Evolutionary conservation across 2,888 invertebrate genomes (phyloP).

Genomic region (Copidosoma aretas): DNA sequence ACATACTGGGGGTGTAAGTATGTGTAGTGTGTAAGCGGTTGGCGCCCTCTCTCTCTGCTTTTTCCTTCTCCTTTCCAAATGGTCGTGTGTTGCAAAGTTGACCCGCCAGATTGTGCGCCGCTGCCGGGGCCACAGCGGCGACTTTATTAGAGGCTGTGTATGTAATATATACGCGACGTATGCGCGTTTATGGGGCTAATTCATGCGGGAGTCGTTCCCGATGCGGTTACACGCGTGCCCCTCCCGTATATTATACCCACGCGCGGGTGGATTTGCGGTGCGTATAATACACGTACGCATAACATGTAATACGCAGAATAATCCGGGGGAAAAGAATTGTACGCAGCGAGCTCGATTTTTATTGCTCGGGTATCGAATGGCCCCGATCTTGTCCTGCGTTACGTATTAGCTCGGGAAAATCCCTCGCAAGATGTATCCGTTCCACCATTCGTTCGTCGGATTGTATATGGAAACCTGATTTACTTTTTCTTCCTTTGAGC

Average conservation of each 20-base stretch:
- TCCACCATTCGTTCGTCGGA: no score
- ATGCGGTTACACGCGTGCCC: constrained; percentile 1
- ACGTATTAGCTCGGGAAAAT: no score
- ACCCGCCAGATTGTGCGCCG: constrained; percentile 23
- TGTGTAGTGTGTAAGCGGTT: constrained; percentile 23
- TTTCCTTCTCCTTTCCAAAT: not conserved
- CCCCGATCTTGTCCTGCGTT: no score
- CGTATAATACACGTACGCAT: not conserved
- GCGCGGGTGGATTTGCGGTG: not conserved
- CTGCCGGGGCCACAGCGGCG: not conserved
- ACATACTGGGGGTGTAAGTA: constrained; percentile 32
- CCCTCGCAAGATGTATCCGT: no score
- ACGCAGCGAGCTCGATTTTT: not conserved
- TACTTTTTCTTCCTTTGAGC: no score
- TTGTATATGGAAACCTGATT: no score
- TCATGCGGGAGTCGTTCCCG: constrained; percentile 5
- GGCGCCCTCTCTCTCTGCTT: not conserved
- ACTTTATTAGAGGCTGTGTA: constrained; percentile 23
- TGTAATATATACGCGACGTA: not conserved
- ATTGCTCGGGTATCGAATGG: not conserved
- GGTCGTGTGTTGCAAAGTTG: not conserved
- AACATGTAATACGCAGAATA: not conserved
- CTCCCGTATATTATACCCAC: not conserved
- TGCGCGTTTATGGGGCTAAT: constrained; percentile 5
- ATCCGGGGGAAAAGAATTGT: no score